Conservation (phyloP, 1,140 invertebrate species). For the Drosophila melanogaster region DNA sequence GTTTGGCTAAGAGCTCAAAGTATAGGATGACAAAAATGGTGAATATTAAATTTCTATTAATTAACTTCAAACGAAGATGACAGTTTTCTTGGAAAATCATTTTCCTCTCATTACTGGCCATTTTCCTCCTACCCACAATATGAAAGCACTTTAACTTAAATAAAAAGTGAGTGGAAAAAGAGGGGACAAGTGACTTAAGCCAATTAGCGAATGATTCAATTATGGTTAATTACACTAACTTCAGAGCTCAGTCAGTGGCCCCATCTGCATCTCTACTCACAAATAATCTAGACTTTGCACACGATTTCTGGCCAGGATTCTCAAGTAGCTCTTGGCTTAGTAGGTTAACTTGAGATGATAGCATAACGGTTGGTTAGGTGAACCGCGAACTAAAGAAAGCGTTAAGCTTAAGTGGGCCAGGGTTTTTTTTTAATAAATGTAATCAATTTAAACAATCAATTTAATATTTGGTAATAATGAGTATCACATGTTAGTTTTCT, state of each 20-base stretch:
- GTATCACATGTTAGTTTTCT: too few relatives aligned
- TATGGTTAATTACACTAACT: conserved; percentile 69
- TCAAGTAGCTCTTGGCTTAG: conserved; percentile 3
- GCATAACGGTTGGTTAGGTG: not conserved
- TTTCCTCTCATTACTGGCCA: conserved; percentile 12
- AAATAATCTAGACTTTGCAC: not conserved
- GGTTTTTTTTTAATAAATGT: too few relatives aligned
- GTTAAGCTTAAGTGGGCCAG: not conserved
- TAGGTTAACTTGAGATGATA: conserved; percentile 11
- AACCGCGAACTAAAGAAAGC: conserved; percentile 11
- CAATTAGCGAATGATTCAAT: conserved; percentile 73
- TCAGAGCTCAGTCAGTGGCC: conserved; percentile 14
- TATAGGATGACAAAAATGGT: not conserved
- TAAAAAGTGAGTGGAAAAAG: not conserved
- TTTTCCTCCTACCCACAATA: conserved; percentile 19
- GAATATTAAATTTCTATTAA: conserved; percentile 3
- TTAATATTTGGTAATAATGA: too few relatives aligned
- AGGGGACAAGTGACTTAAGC: conserved; percentile 40
- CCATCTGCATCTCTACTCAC: not conserved
- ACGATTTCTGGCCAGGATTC: not conserved
- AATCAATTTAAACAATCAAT: too few relatives aligned
- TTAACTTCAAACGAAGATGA: conserved; percentile 3
- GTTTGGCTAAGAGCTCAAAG: not conserved
- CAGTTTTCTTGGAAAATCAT: conserved; percentile 16
- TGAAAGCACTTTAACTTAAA: conserved; percentile 19